Percentiles rank a stretch among this genome's conserved stretches.
phyloP scores from a whole-genome alignment of 2,888 invertebrate species.

The Drosophila helvetica region DNA sequence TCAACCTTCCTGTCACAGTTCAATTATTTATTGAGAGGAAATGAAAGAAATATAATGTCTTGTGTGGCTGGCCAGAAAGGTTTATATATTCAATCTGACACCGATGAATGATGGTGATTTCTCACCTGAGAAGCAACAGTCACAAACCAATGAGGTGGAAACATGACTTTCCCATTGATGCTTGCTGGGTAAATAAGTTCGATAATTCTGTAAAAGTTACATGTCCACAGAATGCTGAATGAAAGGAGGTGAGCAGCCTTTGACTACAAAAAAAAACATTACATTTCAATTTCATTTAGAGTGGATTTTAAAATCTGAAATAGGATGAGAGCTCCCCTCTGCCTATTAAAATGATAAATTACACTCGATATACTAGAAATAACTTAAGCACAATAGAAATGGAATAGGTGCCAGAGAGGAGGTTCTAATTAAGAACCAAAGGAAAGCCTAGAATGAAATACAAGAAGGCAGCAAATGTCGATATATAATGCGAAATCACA shows the following conservation, averaged over 20 bases:
- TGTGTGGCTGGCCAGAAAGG: background rate
- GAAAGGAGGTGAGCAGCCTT: background rate
- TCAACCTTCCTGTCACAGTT: background rate
- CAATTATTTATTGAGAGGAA: background rate
- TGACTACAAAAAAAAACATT: too few species aligned
- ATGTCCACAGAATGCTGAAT: background rate
- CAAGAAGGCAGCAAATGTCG: background rate
- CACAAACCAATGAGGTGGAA: background rate
- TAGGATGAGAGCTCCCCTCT: background rate
- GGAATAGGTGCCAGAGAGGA: too few species aligned
- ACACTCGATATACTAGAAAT: too few species aligned
- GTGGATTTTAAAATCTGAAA: background rate
- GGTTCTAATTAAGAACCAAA: too few species aligned
- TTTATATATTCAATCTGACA: slow-evolving; percentile 6
- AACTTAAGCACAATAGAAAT: too few species aligned
- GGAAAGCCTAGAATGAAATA: background rate
- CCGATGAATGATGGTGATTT: slow-evolving; percentile 17
- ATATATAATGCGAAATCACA: background rate
- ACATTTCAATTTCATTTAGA: background rate
- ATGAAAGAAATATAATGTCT: background rate
- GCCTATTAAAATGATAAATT: slow-evolving; percentile 13
- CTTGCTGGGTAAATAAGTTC: background rate
- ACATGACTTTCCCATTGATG: background rate
- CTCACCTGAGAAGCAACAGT: background rate
- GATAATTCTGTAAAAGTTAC: background rate